Evolutionary conservation across 2,113 vertebrate genomes (phyloP), one percentile per base, ranked within the genome.

Genomic region (Glaucomys volans): DNA sequence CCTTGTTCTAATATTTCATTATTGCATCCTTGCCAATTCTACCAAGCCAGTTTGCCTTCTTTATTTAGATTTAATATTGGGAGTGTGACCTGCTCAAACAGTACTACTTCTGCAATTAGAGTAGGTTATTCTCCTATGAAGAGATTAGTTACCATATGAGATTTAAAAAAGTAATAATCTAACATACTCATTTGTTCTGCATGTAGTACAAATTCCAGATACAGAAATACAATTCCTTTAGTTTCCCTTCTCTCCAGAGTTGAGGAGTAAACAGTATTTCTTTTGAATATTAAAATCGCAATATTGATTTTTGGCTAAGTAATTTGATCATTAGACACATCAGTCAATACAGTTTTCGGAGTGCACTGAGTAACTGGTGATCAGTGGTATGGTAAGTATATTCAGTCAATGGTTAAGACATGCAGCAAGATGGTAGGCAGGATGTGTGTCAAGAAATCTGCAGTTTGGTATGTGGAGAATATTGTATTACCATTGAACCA

Each of bases 241-340:
- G 42, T 87, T 13, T 95, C 35, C 3, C 54, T 84, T 74, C 50
- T 77, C 28, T 88, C 2, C 40, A 91, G 52, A 93, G 4, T 59
- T 93, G 62, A 97, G 30, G 37, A 97, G 40, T 86, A 94, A 93
- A 79, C 67, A 95, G 30, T 76, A 87, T 83, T 97, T 52, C 59
- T 97, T 18, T 94, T 37, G 77, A 79, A 95, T 89, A 96, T 96
- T 94, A 92, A 95, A 95, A 94, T 80, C 91, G 35, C 67, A 57
- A 44, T 57, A 97, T 95, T 93, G 91, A 97, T 91, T 97, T 96
- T 91, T 91, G n/a, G 37, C 91, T 80, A 89, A 95, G 77, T 91
- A 93, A 95, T 91, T 96, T 94, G 84, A 92, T 97, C 62, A 13
- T 88, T 95, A 91, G 85, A 91, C 91, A 89, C 42, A 75, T 75